Percentiles rank a stretch among this genome's conserved stretches.
Evolutionary conservation across 2,888 invertebrate genomes (phyloP).

Genomic region (Auanema sp.): DNA sequence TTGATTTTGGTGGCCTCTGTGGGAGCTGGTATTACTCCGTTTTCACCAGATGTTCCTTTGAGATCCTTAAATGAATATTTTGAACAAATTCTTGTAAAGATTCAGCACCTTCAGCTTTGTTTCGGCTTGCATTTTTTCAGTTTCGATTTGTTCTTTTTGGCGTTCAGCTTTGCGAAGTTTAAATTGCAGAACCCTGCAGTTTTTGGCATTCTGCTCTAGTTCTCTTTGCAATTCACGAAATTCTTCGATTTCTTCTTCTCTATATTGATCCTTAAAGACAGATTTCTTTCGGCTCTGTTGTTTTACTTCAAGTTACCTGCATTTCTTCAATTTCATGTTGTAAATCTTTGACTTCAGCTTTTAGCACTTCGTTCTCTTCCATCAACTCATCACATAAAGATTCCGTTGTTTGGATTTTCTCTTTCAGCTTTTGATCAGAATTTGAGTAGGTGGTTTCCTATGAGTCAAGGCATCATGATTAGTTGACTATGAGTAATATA

Average conservation of each 20-base stretch:
- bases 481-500: conserved; percentile 20
- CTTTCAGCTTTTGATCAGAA: conserved; percentile 75
- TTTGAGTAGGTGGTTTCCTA: conserved; percentile 45
- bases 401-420: conserved; percentile 85
- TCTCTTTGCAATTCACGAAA: conserved; percentile 90
- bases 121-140: conserved; percentile 71
- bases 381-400: conserved; percentile 87
- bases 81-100: background rate
- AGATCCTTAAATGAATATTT: conserved; percentile 20
- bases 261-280: conserved; percentile 67
- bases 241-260: conserved; percentile 95
- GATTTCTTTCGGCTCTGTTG: background rate
- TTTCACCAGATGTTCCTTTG: conserved; percentile 29
- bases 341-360: conserved; percentile 83
- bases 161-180: conserved; percentile 94
- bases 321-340: conserved; percentile 98
- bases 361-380: conserved; percentile 69
- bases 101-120: conserved; percentile 31
- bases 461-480: conserved; percentile 1
- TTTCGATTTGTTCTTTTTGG: conserved; percentile 74
- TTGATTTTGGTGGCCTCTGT: conserved; percentile 70
- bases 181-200: conserved; percentile 95
- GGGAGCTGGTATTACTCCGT: conserved; percentile 26
- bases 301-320: conserved; percentile 72
- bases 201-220: conserved; percentile 93